Base-by-base conservation (phyloP, 2,797 vertebrate genomes). In the Australoheros facetus region DNA sequence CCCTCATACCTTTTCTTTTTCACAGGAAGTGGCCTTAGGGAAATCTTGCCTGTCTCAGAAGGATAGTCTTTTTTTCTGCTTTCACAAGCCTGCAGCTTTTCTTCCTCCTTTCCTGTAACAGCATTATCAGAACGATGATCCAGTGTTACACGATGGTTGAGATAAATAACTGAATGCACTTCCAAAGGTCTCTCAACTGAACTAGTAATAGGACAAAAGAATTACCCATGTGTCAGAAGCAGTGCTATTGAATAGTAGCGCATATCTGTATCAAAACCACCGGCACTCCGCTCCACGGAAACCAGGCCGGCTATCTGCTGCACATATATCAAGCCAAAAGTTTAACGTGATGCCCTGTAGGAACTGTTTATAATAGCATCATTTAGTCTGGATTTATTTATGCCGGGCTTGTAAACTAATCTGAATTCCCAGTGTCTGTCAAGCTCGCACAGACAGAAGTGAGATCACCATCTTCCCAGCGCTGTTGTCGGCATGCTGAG, bases 401-500 rank as follows among this genome's bases (percentile, higher is more conserved):
- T 73, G 60, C 45, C 17, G 10, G 59, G 53, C 80, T 83, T 83
- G 56, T 85, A 82, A 90, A 88, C 83, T 75, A 77, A 89, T 92
- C 90, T 90, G 89, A 85, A 87, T 91, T 83, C 83, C 72, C 82
- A 34, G 73, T 86, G 86, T 87, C 79, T 81, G 79, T 78, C 30
- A 12, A 71, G 79, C 79, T 75, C 37, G 3, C 77, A 34, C 77
- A 79, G 85, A 72, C 78, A 55, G 60, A 72, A 75, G 48, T 26
- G 71, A 79, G 86, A 92, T 91, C 78, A 87, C 84, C 88, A 82
- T 93, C 89, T 90, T 84, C 82, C 83, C 82, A 74, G 84, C 78
- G 9, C 75, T 69, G 78, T 80, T 82, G 87, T 70, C 78, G 23
- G 78, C 90, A 81, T 80, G 88, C 90, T 87, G 91, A 79, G 88